These are phyloP conservation scores for Sarcophaga peregrina DNA, from an alignment of 1,140 invertebrate species.

Conservation along the genomic window DNA sequence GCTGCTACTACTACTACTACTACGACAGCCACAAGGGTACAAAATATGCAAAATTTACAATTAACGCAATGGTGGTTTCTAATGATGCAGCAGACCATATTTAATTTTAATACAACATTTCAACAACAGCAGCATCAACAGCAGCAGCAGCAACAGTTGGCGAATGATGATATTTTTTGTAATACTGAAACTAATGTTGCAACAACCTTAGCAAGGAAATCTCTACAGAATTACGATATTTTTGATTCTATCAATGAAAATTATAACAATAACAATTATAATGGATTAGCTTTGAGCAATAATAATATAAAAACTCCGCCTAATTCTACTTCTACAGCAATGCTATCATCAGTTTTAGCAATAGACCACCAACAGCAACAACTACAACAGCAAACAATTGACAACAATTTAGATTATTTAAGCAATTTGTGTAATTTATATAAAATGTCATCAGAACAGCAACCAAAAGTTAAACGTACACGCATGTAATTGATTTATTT, in stretches of 20 bases:
- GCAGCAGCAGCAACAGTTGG: neutral
- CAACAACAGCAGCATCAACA: neutral
- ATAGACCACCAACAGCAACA: neutral
- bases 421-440: constrained; percentile 23
- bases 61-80: constrained; percentile 64
- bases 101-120: constrained; percentile 35
- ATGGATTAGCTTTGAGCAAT: neutral
- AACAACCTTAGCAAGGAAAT: neutral
- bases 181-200: neutral
- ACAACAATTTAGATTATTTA: constrained; percentile 17
- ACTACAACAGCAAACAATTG: neutral
- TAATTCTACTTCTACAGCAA: neutral
- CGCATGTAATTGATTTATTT: constrained; percentile 29
- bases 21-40: constrained; percentile 47
- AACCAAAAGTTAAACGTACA: constrained; percentile 39
- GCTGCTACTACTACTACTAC: constrained; percentile 41
- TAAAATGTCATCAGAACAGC: constrained; percentile 10
- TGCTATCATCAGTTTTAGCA: neutral
- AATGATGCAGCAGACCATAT: constrained; percentile 60
- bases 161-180: too few relatives aligned
- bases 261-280: too few relatives aligned
- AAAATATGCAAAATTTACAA: constrained; percentile 43
- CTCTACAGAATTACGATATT: too few relatives aligned
- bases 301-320: neutral
- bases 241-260: too few relatives aligned